Base-by-base conservation (phyloP, 2,888 invertebrate species). In the Pterostichus niger region DNA sequence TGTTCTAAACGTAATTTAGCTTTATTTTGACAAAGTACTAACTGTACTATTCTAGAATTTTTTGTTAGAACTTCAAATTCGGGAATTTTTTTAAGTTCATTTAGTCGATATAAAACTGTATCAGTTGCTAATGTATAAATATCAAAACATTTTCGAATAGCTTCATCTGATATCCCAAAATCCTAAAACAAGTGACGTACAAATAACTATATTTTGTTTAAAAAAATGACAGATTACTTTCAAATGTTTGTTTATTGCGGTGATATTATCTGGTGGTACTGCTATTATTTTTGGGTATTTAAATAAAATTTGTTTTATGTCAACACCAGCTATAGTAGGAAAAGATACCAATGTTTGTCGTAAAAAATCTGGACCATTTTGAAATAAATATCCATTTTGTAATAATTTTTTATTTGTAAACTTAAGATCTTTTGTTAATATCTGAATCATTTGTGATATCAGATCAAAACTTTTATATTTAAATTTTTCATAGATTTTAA, bases 1-100 rank as follows among this genome's bases (percentile, higher is more conserved):
- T 92, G 91, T n/a, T 90, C 88, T 13, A 93, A 84, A 31, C 93
- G 90, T 5, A 90, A 84, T 44, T 90, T 89, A 0, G 91, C 91
- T 84, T 90, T 90, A 56, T 90, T 90, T 83, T 92, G 91, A 85
- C 90, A 89, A 64, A 91, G 86, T 3, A 94, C 88, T 15, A 94
- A 85, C 17, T 88, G 87, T 5, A 93, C 86, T 84, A 94, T 91
- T 84, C 92, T 91, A 2, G 93, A 93, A 90, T 95, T 93, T 9
- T 92, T 90, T 13, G 90, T 89, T 31, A 95, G 88, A 0, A 93
- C 90, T 86, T 91, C 89, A 84, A 94, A 93, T 86, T 95, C 94
- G 44, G 93, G 93, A 33, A 92, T 89, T 40, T 88, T 89, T 59
- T 90, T 89, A 0, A 95, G n/a, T 64, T 83, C 83, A 68, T 64